Evolutionary conservation across 2,797 vertebrate genomes (phyloP).

Genomic region (Mionectes olivaceus): DNA sequence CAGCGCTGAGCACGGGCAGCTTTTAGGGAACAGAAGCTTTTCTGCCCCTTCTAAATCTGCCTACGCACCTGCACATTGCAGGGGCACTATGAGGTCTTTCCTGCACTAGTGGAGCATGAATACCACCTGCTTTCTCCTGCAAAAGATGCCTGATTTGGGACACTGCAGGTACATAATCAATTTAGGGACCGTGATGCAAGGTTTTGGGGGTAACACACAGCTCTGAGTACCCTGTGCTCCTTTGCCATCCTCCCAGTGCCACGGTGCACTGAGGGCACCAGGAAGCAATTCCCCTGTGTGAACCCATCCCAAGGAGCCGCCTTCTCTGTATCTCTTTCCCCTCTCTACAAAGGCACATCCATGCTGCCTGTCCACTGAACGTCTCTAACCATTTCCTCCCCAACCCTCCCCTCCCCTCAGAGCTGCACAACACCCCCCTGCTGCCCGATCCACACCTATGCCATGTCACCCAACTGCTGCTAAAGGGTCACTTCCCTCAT

Average conservation of each 20-base stretch:
- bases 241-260: not conserved
- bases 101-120: not conserved
- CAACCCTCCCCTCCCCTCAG: not conserved
- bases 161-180: not conserved
- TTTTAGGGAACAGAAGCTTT: not conserved
- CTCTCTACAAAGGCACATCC: not conserved
- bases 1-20: not conserved
- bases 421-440: not conserved
- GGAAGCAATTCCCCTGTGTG: not conserved
- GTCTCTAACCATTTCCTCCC: not conserved
- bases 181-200: not conserved
- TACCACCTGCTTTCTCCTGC: not conserved
- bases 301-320: not conserved
- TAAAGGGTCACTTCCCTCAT: not conserved
- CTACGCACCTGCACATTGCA: not conserved
- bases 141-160: not conserved
- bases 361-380: not conserved
- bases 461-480: not conserved
- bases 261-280: not conserved
- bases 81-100: not conserved
- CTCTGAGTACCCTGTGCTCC: accelerated
- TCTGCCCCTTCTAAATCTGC: not conserved
- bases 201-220: not conserved
- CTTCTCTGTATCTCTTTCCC: not conserved
- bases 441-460: not conserved